phyloP scores from a whole-genome alignment of 1,140 invertebrate species.

The Drosophila micromelanica region DNA sequence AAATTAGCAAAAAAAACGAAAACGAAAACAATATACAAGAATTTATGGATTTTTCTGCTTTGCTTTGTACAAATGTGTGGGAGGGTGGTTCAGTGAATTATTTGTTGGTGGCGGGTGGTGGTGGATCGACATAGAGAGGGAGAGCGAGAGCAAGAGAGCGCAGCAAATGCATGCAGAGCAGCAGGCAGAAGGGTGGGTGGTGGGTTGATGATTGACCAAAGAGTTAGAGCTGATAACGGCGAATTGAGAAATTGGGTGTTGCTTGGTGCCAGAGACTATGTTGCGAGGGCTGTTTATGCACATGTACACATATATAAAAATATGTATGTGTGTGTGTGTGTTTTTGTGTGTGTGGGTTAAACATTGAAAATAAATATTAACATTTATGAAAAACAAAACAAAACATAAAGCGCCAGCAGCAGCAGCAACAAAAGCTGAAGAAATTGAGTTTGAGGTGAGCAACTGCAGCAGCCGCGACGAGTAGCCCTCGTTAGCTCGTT shows the following conservation, averaged over 20 bases:
- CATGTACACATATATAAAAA: constrained; percentile 3
- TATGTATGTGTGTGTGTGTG: not conserved
- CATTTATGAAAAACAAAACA: constrained; percentile 37
- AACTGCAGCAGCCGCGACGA: constrained; percentile 39
- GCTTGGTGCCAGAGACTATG: not conserved
- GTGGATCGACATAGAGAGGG: constrained; percentile 37
- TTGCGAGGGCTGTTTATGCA: constrained; percentile 24
- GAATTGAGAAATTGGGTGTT: constrained; percentile 35
- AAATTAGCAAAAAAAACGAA: constrained; percentile 72
- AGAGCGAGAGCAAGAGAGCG: constrained; percentile 30
- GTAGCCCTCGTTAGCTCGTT: constrained; percentile 15
- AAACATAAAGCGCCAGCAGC: constrained; percentile 37
- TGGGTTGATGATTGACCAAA: constrained; percentile 32
- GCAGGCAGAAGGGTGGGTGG: constrained; percentile 14
- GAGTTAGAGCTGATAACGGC: constrained; percentile 27
- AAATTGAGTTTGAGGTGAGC: constrained; percentile 13
- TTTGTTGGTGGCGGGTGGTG: constrained; percentile 20
- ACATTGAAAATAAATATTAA: constrained; percentile 73
- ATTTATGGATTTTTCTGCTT: constrained; percentile 67
- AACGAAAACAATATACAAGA: constrained; percentile 64
- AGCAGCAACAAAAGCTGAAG: constrained; percentile 13
- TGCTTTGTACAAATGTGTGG: constrained; percentile 60
- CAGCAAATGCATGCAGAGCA: constrained; percentile 44
- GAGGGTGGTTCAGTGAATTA: constrained; percentile 23
- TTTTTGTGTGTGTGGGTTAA: constrained; percentile 48